Base-by-base conservation (phyloP, 2,113 vertebrate species). In the Monopterus albus region DNA sequence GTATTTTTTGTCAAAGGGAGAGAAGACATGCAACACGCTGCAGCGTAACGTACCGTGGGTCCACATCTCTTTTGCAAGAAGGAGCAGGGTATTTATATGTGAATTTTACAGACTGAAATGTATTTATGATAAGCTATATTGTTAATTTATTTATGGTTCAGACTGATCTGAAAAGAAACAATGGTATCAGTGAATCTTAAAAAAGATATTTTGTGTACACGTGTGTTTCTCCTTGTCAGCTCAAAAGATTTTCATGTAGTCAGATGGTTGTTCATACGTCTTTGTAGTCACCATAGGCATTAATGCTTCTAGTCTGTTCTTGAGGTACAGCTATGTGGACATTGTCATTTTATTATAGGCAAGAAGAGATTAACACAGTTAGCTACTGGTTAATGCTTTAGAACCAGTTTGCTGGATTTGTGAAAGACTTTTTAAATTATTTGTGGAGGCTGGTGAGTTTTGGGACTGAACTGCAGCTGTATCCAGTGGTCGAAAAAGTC, bases 91-190 rank as follows among this genome's bases (percentile, higher is more conserved):
- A 88, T 90, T 89, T 90, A 88, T 91, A 85, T 88, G 80, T 74
- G 82, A 86, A 82, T 85, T 90, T 84, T 90, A 78, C 63, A 89
- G 75, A 87, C 80, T 76, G 58, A 87, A 72, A 71, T 77, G 52
- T 82, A 88, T 90, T 90, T 87, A 87, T 89, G 69, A 86, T 85
- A 76, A 87, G 82, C 78, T 90, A 80, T 83, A 79, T 86, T 87
- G 42, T 87, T 91, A 89, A 90, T 66, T 90, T 91, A 91, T 91
- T 91, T 71, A 75, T 68, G 77, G 42, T 76, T 84, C 73, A 43
- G 57, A 66, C 25, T 17, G 58, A 78, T 63, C 66, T 71, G 65
- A 79, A 68, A 66, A 62, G 59, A 78, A 73, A 76, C 50, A 17
- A 50, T 52, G 28, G 39, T 47, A 67, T 53, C 9, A 69, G 82